Evolutionary conservation across 1,140 invertebrate species (phyloP).

Genomic region (fruit fly (Drosophila melanogaster)): DNA sequence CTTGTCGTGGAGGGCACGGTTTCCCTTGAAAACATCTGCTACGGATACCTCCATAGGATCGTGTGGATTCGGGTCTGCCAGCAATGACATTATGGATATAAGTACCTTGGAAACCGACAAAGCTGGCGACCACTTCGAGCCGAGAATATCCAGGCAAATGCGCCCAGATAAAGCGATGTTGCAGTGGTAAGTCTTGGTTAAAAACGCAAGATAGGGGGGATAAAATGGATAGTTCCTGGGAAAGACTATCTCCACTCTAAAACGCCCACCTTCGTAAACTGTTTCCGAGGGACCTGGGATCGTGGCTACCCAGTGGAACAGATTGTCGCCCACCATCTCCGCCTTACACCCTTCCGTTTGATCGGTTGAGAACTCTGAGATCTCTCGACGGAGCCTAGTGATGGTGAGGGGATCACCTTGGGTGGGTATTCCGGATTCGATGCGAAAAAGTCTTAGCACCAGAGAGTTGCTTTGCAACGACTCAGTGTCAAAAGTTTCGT

Average conservation of each 20-base stretch:
- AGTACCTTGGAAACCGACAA: conserved; percentile 98
- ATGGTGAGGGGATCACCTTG: not conserved
- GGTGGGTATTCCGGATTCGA: not conserved
- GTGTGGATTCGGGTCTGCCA: conserved; percentile 98
- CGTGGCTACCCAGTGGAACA: conserved; percentile 27
- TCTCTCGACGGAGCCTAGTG: not conserved
- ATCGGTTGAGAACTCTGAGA: conserved; percentile 3
- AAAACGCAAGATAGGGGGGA: conserved; percentile 91
- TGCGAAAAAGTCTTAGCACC: not conserved
- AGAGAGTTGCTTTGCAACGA: not conserved
- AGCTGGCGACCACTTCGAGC: conserved; percentile 97
- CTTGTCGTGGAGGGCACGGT: conserved; percentile 93
- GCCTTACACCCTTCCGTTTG: conserved; percentile 10
- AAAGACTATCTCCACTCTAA: conserved; percentile 90
- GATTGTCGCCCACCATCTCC: conserved; percentile 2
- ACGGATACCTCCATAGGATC: conserved; percentile 98
- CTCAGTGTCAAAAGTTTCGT: too few relatives aligned
- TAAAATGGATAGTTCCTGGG: conserved; percentile 92
- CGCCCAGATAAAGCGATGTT: conserved; percentile 91
- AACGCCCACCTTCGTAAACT: conserved; percentile 91
- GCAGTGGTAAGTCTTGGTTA: conserved; percentile 92
- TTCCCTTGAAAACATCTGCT: conserved; percentile 96
- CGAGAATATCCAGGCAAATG: conserved; percentile 91
- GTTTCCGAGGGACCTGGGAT: conserved; percentile 89
- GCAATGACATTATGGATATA: conserved; percentile 96